Evolutionary conservation across 1,140 invertebrate species (phyloP).

Genomic region (Chionoecetes opilio): DNA sequence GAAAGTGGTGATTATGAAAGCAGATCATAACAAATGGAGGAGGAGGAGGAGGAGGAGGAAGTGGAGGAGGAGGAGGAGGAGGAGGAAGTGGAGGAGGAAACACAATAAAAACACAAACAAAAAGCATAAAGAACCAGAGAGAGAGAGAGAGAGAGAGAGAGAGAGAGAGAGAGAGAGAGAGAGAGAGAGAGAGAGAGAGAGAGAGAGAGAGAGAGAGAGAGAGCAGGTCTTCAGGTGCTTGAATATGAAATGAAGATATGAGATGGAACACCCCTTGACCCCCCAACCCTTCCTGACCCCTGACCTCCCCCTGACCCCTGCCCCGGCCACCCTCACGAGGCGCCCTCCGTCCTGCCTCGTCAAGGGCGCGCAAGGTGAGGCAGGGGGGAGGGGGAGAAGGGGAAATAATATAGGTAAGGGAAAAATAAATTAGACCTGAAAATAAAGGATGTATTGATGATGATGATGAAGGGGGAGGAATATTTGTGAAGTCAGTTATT

Average conservation of each 20-base stretch:
- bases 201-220: slow-evolving; percentile 46
- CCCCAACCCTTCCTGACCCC: background rate
- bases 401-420: background rate
- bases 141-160: background rate
- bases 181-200: slow-evolving; percentile 55
- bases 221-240: background rate
- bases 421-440: background rate
- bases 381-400: background rate
- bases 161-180: slow-evolving; percentile 33
- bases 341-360: background rate
- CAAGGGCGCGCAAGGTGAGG: background rate
- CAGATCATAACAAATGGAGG: background rate
- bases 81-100: background rate
- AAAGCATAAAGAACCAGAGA: background rate
- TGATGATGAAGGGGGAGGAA: background rate
- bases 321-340: background rate
- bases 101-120: background rate
- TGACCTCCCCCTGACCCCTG: background rate
- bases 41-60: background rate
- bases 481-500: too few relatives aligned
- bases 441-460: background rate
- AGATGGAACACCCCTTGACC: background rate
- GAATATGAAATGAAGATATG: background rate
- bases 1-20: background rate
- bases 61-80: background rate